These are phyloP conservation scores for Cacoxenus indagator DNA, from an alignment of 2,888 invertebrate genomes.

Conservation along the genomic window DNA sequence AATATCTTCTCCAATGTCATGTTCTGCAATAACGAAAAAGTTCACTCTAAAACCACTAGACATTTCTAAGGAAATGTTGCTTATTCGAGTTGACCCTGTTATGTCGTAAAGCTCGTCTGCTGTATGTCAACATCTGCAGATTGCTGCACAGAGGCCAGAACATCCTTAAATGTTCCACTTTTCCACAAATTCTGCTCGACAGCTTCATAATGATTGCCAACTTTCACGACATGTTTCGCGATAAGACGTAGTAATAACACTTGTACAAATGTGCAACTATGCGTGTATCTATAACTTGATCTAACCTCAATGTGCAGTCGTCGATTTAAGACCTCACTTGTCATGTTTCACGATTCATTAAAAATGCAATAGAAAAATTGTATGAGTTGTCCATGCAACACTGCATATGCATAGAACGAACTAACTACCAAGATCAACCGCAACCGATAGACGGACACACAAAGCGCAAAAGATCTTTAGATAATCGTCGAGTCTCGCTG, in stretches of 20 bases:
- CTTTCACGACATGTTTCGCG: not conserved
- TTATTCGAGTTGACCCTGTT: too few species aligned
- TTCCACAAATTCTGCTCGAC: too few species aligned
- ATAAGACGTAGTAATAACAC: not conserved
- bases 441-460: not conserved
- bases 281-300: not conserved
- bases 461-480: not conserved
- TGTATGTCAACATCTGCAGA: too few species aligned
- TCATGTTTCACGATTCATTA: constrained; percentile 15
- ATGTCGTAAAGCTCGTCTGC: too few species aligned
- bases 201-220: not conserved
- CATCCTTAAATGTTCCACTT: too few species aligned
- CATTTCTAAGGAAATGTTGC: too few species aligned
- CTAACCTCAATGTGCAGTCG: constrained; percentile 7
- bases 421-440: not conserved
- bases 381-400: too few species aligned
- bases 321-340: not conserved
- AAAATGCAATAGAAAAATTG: not conserved
- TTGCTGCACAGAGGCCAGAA: too few species aligned
- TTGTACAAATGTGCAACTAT: not conserved
- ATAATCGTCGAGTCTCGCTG: not conserved
- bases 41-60: too few species aligned
- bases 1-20: too few species aligned
- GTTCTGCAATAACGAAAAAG: too few species aligned
- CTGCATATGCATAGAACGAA: constrained; percentile 10